Evolutionary conservation across 2,113 vertebrate species (phyloP).

Genomic region (Pogonocichla stellata): DNA sequence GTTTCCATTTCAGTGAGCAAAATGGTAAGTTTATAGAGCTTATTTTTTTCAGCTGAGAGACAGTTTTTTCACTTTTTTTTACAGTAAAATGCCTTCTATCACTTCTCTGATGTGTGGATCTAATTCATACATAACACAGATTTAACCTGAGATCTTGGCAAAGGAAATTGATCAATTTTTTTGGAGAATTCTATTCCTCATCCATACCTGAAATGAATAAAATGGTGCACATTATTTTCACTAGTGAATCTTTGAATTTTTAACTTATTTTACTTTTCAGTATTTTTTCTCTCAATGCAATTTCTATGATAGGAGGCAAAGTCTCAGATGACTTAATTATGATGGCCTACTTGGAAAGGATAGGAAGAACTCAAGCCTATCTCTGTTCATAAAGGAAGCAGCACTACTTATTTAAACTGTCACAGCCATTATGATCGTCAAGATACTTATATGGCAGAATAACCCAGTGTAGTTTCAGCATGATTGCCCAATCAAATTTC

Average conservation of each 20-base stretch:
- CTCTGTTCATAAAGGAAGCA: background rate
- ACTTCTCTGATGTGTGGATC: background rate
- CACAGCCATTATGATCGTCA: background rate
- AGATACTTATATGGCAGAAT: background rate
- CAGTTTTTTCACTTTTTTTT: background rate
- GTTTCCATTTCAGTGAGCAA: background rate
- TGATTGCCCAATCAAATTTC: background rate
- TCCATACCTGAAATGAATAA: background rate
- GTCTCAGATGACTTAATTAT: background rate
- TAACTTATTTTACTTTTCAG: background rate
- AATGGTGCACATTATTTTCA: fast-evolving
- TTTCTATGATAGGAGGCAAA: background rate
- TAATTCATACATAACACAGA: background rate
- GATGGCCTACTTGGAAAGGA: background rate
- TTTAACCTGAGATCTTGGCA: background rate
- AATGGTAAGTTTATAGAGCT: background rate
- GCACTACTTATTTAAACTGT: background rate
- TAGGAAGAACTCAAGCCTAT: background rate
- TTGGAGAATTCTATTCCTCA: background rate
- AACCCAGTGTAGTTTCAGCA: background rate
- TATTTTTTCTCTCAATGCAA: background rate
- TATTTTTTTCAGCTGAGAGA: background rate
- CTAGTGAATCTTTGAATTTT: background rate
- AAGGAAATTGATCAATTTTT: background rate
- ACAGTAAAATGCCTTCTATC: background rate